These are phyloP conservation scores for Temnothorax longispinosus DNA, from an alignment of 1,140 invertebrate species.

Conservation along the genomic window DNA sequence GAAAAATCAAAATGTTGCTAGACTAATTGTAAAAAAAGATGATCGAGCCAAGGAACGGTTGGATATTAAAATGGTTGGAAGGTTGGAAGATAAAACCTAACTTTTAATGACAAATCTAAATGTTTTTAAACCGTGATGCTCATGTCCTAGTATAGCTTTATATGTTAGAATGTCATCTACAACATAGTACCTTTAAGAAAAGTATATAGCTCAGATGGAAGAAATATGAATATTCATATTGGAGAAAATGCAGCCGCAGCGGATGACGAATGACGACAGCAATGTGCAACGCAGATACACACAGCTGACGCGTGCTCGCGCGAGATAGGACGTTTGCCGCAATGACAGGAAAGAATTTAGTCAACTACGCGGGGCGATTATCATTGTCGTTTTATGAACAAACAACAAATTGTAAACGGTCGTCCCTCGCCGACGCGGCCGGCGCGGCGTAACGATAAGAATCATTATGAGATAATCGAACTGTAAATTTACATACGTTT, in stretches of 20 bases:
- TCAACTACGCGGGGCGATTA: neutral
- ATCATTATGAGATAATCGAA: neutral
- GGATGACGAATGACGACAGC: neutral
- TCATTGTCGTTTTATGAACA: constrained; percentile 7
- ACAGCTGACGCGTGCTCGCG: neutral
- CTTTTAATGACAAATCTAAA: neutral
- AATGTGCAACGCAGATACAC: neutral
- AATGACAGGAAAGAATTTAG: constrained; percentile 1
- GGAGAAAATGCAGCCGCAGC: neutral
- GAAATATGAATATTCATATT: neutral
- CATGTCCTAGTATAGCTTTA: neutral
- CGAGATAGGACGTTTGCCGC: neutral
- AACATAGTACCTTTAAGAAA: neutral
- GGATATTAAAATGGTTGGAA: neutral
- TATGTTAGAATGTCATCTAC: neutral
- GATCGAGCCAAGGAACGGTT: neutral
- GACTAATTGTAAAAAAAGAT: too few species aligned
- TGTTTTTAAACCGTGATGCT: neutral
- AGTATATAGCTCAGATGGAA: neutral
- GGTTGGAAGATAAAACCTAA: neutral
- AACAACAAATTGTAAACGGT: neutral
- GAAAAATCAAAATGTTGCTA: too few species aligned
- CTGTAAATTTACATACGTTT: neutral
- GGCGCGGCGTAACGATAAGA: neutral
- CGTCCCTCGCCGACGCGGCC: neutral